Percentiles rank a stretch among this genome's conserved stretches.
phyloP scores from a whole-genome alignment of 1,140 invertebrate genomes.

The Drosophila lacertosa region DNA sequence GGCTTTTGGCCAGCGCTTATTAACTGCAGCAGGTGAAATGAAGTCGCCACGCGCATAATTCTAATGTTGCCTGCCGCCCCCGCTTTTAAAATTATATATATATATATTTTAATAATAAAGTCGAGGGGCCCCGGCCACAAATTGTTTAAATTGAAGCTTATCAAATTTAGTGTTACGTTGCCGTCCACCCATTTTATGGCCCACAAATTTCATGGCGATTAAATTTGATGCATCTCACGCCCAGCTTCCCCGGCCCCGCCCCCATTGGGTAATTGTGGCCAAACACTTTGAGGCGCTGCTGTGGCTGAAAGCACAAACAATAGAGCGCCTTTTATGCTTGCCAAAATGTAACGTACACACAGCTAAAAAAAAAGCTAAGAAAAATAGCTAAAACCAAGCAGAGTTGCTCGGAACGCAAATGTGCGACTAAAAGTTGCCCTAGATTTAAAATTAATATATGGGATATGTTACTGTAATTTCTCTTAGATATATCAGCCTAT shows the following conservation, averaged over 20 bases:
- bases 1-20: conserved; percentile 52
- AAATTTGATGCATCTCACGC: conserved; percentile 77
- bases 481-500: too few species aligned
- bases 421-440: conserved; percentile 3
- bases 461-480: too few species aligned
- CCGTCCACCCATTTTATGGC: conserved; percentile 61
- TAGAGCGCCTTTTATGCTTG: conserved; percentile 46
- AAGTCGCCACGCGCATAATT: conserved; percentile 57
- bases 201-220: conserved; percentile 81
- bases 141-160: conserved; percentile 82
- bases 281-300: conserved; percentile 57
- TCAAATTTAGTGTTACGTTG: conserved; percentile 71
- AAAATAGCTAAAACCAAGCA: conserved; percentile 41
- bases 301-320: conserved; percentile 53
- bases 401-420: not conserved
- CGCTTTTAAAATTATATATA: too few species aligned
- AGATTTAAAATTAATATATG: too few species aligned
- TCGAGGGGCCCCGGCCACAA: conserved; percentile 56
- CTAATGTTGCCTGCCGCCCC: conserved; percentile 55
- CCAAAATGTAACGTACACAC: conserved; percentile 40
- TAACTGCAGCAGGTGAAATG: conserved; percentile 71
- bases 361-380: conserved; percentile 20
- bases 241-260: conserved; percentile 6
- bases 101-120: conserved; percentile 82
- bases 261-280: conserved; percentile 78